Conservation (phyloP, 2,797 vertebrate species). For the Helicolenus hilgendorfi region DNA sequence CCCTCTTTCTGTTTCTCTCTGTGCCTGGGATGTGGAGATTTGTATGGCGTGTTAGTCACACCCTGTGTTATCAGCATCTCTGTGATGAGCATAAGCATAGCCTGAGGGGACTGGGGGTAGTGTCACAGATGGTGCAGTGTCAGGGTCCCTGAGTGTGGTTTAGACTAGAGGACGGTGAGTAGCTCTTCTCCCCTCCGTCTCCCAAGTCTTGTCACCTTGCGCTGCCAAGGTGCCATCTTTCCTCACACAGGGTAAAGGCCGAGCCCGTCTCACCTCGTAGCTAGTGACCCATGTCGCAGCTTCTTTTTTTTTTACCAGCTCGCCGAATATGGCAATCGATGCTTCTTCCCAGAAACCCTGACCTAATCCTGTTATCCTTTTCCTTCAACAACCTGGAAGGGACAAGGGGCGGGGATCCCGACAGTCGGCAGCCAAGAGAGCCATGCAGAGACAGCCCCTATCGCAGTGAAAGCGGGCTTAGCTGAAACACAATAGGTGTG, state of each 20-base stretch:
- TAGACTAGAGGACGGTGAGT: conserved; percentile 54
- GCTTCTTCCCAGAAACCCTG: conserved; percentile 91
- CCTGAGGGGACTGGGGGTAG: conserved; percentile 81
- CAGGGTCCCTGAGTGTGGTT: conserved; percentile 80
- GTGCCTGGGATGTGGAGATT: conserved; percentile 89
- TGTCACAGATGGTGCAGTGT: conserved; percentile 87
- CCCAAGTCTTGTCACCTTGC: conserved; percentile 60
- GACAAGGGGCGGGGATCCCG: conserved; percentile 90
- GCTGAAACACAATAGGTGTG: conserved; percentile 97
- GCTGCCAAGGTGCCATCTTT: conserved; percentile 70
- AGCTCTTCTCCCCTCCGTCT: conserved; percentile 54
- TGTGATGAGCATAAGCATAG: conserved; percentile 90
- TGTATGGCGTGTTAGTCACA: conserved; percentile 89
- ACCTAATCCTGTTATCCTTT: conserved; percentile 97
- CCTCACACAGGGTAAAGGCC: conserved; percentile 73
- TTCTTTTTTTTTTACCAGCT: conserved; percentile 88
- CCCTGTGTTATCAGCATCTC: conserved; percentile 90
- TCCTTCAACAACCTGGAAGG: conserved; percentile 92
- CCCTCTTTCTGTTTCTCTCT: conserved; percentile 70
- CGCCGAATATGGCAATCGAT: conserved; percentile 90
- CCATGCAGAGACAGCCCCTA: conserved; percentile 91
- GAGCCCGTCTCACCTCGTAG: conserved; percentile 51
- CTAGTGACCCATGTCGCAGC: conserved; percentile 63
- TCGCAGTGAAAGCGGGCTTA: conserved; percentile 95
- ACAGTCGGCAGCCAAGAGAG: conserved; percentile 92